Base-by-base conservation (phyloP, 2,888 invertebrate species). In the Lypha dubia region DNA sequence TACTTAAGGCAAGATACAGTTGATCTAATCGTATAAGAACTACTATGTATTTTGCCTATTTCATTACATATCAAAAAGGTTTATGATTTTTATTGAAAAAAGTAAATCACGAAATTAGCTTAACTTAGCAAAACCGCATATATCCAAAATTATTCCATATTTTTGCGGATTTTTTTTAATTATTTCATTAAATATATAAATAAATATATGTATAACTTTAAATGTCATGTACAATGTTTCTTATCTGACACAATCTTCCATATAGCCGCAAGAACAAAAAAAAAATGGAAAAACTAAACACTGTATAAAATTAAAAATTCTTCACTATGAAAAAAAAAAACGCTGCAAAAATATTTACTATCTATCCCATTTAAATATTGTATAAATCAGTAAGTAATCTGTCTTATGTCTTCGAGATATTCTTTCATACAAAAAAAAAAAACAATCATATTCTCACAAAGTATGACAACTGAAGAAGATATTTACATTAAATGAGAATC, bases 181-280 rank as follows among this genome's bases (percentile, higher is more conserved):
- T 41, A 41, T 41, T n/a, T n/a, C n/a, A 41, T 8, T 8, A 15
- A 20, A n/a, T n/a, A n/a, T n/a, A n/a, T n/a, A n/a, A n/a, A n/a
- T n/a, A n/a, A n/a, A n/a, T n/a, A n/a, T 13, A 15, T 53, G 5
- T 24, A 13, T 53, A 15, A 53, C 22, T 24, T 28, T 13, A 11
- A 5, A 24, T 53, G 13, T 56, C 5, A 15, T n/a, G 35, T 11
- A 17, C 15, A 8, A 35, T 41, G 5, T 53, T n/a, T 38, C 58
- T 76, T 67, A 76, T 76, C 15, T 60, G 67, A 49, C 58, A 58
- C 46, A 68, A 76, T 76, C 58, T 49, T 60, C n/a, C 35, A 58
- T 7, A 46, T n/a, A 67, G 53, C 44, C 65, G 32, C 44, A 63
- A 56, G 35, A 58, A 28, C 38, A 15, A 41, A 24, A 70, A 7